phyloP scores from a whole-genome alignment of 2,888 invertebrate species.

The Nasonovia ribisnigri region DNA sequence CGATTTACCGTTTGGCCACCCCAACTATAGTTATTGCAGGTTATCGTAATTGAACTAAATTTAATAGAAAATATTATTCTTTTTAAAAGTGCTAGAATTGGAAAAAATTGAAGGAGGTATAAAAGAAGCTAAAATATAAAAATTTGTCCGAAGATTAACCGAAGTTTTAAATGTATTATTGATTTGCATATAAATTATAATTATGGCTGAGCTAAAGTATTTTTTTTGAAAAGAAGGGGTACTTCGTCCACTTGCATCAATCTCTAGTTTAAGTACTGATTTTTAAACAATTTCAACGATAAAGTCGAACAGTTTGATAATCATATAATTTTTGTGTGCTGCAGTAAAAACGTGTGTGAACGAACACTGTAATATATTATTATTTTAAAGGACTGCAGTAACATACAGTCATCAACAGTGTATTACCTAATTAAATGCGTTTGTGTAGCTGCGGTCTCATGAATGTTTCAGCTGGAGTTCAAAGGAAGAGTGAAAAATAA shows the following conservation, averaged over 20 bases:
- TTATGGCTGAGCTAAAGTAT: too few species aligned
- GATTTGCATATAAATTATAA: too few species aligned
- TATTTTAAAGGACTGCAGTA: neutral
- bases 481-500: slow-evolving; percentile 24
- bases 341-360: neutral
- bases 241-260: too few species aligned
- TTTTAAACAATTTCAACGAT: neutral
- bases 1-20: too few species aligned
- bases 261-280: too few species aligned
- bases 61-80: neutral
- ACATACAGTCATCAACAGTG: neutral
- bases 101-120: too few species aligned
- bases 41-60: neutral
- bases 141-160: too few species aligned
- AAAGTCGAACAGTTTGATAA: neutral
- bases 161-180: too few species aligned
- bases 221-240: too few species aligned
- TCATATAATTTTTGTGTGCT: neutral
- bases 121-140: too few species aligned
- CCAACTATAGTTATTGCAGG: neutral
- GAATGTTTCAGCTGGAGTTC: slow-evolving; percentile 41
- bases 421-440: slow-evolving; percentile 7
- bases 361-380: neutral
- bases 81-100: neutral
- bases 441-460: neutral